Base-by-base conservation (phyloP, 1,140 invertebrate genomes). In the Drosophila mauritiana region DNA sequence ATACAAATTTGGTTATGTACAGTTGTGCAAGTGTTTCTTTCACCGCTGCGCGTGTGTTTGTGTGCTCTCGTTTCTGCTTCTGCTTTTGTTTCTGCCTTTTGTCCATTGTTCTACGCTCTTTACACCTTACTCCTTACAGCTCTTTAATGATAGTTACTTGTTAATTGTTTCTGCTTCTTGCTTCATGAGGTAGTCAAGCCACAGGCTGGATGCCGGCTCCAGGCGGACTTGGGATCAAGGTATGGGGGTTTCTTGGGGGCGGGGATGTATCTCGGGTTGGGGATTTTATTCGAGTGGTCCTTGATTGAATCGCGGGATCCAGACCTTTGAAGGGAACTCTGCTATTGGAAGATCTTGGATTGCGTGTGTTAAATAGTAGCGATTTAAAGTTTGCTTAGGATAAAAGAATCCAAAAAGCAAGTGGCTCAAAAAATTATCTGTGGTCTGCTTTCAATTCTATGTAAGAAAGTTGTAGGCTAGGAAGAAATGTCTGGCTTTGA, bases 121-220 rank as follows among this genome's bases (percentile, higher is more conserved):
- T 51, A 49, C 43, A 22, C 37, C 13, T 37, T 52, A 40, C 59
- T 37, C 15, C 20, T 40, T 70, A 70, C 48, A 70, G 54, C 36
- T 46, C 36, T 70, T 69, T 56, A 70, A 80, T 69, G 72, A 65
- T 73, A 63, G 70, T 74, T 52, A 74, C 46, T 49, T 75, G 74
- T 76, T 76, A 54, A 57, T 76, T 76, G 53, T 76, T 76, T 67
- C 54, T 76, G 58, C 70, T 74, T 74, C 43, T 67, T 54, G 54
- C 45, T 74, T 86, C 51, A 79, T 88, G 83, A 88, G 83, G 83
- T 88, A 88, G 83, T 83, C 73, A 88, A 88, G 83, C 83, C 84
- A 84, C 77, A 79, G 57, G 52, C 64, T 70, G 73, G 51, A 56
- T 68, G 46, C 78, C 56, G 77, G 77, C 77, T 69, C 78, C 74